These are phyloP conservation scores for Clangula hyemalis DNA, from an alignment of 2,797 vertebrate genomes.

Conservation along the genomic window DNA sequence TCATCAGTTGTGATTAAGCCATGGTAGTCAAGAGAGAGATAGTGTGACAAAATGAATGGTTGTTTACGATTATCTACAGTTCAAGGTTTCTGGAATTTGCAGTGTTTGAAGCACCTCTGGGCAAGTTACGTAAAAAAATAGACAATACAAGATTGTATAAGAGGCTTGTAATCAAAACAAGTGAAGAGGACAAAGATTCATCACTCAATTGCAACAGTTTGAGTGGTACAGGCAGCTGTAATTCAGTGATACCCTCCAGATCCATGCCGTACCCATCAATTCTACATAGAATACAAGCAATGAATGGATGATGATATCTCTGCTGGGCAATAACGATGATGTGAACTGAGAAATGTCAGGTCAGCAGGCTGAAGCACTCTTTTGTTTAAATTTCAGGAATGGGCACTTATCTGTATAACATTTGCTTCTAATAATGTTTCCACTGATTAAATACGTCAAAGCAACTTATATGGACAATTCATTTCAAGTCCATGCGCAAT, in stretches of 20 bases:
- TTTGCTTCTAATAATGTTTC: not conserved
- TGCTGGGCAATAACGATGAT: not conserved
- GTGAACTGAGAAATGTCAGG: not conserved
- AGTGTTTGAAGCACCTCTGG: not conserved
- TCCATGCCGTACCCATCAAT: not conserved
- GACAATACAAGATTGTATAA: not conserved
- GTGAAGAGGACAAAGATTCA: not conserved
- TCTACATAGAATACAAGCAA: not conserved
- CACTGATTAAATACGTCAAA: not conserved
- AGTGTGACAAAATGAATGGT: not conserved
- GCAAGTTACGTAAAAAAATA: not conserved
- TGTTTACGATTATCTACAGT: not conserved
- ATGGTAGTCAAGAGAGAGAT: not conserved
- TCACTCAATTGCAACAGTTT: not conserved
- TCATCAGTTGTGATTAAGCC: not conserved
- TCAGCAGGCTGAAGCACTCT: not conserved
- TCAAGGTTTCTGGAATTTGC: not conserved
- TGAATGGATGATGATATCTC: not conserved
- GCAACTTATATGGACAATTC: not conserved
- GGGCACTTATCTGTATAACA: not conserved
- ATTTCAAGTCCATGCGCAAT: not conserved
- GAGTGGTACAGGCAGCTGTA: not conserved
- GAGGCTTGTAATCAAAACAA: not conserved
- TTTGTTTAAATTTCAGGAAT: not conserved
- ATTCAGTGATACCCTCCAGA: not conserved